These are phyloP conservation scores for Pungitius pungitius DNA, from an alignment of 2,113 vertebrate genomes.

Conservation along the genomic window DNA sequence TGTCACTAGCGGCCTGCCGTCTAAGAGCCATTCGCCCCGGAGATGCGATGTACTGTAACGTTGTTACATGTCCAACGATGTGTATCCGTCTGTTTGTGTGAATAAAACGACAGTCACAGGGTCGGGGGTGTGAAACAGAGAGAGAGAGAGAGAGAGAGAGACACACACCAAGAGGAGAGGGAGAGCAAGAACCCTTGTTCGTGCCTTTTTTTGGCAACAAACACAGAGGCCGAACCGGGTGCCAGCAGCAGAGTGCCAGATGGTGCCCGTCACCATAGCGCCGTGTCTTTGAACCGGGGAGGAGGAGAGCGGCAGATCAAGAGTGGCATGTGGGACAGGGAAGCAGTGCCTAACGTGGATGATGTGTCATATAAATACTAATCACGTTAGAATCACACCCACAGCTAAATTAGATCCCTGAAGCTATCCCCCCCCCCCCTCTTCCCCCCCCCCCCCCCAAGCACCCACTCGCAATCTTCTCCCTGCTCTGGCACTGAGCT, in stretches of 20 bases:
- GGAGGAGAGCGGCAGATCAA: constrained; percentile 65
- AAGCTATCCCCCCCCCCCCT: constrained; percentile 34
- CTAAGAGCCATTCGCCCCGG: constrained; percentile 18
- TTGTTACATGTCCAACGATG: constrained; percentile 26
- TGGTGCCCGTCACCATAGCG: constrained; percentile 72
- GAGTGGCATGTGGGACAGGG: constrained; percentile 68
- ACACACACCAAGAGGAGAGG: constrained; percentile 32
- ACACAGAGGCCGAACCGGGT: constrained; percentile 57
- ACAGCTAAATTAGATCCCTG: constrained; percentile 70
- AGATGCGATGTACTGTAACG: constrained; percentile 19
- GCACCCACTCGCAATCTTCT: constrained; percentile 58
- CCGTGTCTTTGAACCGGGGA: constrained; percentile 68
- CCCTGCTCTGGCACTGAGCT: constrained; percentile 40
- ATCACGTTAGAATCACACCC: constrained; percentile 70
- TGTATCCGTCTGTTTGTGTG: constrained; percentile 55
- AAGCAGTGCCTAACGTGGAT: constrained; percentile 68
- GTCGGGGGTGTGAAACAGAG: constrained; percentile 60
- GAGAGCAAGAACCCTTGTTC: constrained; percentile 57
- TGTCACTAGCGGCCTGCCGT: not conserved
- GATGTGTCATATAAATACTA: constrained; percentile 78
- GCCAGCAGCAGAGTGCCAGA: constrained; percentile 73
- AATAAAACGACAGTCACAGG: constrained; percentile 50
- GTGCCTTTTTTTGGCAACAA: constrained; percentile 73
- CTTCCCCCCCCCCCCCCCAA: constrained; percentile 26
- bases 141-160: constrained; percentile 21